These are phyloP conservation scores for Mus spretus DNA, from an alignment of 2,797 vertebrate genomes.

Conservation along the genomic window DNA sequence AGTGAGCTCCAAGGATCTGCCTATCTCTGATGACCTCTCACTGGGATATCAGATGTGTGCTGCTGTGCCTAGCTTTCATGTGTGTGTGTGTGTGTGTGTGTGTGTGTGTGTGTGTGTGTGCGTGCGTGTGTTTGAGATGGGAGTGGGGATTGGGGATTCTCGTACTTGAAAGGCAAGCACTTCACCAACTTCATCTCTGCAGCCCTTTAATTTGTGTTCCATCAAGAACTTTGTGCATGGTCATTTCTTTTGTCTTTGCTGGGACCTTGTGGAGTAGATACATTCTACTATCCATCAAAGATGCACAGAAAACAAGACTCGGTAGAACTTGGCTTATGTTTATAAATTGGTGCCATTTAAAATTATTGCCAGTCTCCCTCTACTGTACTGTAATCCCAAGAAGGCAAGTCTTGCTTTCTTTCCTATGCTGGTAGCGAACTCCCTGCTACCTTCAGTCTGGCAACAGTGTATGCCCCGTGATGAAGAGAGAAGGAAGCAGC, in stretches of 20 bases:
- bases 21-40: not conserved
- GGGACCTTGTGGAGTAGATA: not conserved
- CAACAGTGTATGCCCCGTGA: accelerated
- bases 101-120: not conserved
- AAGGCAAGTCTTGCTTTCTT: not conserved
- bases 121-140: not conserved
- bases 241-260: constrained; percentile 19
- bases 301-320: constrained; percentile 19
- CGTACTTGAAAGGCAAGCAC: not conserved
- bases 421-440: not conserved
- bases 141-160: not conserved
- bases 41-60: not conserved
- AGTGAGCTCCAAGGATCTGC: not conserved
- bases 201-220: not conserved
- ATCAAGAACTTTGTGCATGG: not conserved
- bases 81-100: not conserved
- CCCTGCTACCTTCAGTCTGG: not conserved
- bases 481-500: not conserved
- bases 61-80: not conserved
- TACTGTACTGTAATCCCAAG: not conserved
- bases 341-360: not conserved
- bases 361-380: not conserved
- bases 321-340: not conserved
- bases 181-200: not conserved
- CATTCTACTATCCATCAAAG: not conserved